phyloP scores from a whole-genome alignment of 1,140 invertebrate species.

The Bactericera cockerelli region DNA sequence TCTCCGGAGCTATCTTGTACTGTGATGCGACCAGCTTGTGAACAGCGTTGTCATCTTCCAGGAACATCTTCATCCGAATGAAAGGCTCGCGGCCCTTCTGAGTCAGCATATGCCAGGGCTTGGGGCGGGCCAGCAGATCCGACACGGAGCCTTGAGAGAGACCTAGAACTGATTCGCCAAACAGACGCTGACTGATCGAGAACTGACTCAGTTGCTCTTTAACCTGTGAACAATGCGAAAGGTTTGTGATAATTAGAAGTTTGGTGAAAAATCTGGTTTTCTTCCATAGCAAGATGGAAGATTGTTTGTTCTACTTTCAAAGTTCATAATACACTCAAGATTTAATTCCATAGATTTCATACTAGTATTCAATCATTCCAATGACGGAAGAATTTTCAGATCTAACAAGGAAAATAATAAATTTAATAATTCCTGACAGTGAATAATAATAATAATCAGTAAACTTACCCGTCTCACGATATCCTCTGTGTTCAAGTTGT shows the following conservation, averaged over 20 bases:
- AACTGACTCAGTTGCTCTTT: conserved; percentile 97
- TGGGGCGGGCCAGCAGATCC: conserved; percentile 82
- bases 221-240: conserved; percentile 35
- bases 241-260: too few relatives aligned
- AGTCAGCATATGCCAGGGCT: conserved; percentile 95
- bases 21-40: conserved; percentile 91
- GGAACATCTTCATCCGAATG: conserved; percentile 95
- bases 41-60: conserved; percentile 92
- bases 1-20: conserved; percentile 94
- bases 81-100: conserved; percentile 87
- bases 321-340: too few relatives aligned
- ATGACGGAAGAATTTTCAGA: too few relatives aligned
- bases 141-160: conserved; percentile 92
- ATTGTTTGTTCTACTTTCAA: too few relatives aligned
- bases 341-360: too few relatives aligned
- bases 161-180: conserved; percentile 93
- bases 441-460: too few relatives aligned
- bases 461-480: conserved; percentile 80
- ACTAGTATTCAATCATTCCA: too few relatives aligned
- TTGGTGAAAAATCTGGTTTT: too few relatives aligned
- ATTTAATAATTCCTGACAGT: too few relatives aligned
- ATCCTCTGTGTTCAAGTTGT: conserved; percentile 95
- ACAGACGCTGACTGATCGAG: conserved; percentile 94
- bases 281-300: too few relatives aligned
- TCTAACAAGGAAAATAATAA: too few relatives aligned